Evolutionary conservation across 2,797 vertebrate species (phyloP).

Genomic region (Bovichtus variegatus): DNA sequence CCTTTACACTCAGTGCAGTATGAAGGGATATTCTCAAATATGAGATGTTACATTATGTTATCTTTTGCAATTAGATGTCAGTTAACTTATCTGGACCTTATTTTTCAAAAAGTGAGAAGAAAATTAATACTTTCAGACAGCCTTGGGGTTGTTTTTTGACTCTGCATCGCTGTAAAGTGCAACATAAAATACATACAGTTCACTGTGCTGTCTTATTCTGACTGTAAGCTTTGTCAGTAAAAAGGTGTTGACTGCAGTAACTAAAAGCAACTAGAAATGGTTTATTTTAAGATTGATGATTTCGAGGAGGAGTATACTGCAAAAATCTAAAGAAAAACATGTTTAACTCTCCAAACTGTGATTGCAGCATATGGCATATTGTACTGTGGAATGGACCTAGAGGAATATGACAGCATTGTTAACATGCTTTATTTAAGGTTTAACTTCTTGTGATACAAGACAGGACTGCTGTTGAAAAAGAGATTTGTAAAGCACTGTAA

Average conservation of each 20-base stretch:
- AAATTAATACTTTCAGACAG: no score
- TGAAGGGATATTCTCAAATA: background rate
- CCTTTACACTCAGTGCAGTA: background rate
- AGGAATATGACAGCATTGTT: constrained; percentile 21
- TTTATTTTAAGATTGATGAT: no score
- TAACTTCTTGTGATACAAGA: no score
- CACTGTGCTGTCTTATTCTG: background rate
- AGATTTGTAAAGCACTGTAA: background rate
- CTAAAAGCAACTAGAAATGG: background rate
- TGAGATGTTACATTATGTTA: no score
- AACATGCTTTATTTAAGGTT: constrained; percentile 44
- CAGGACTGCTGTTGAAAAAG: no score
- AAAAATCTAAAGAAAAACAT: background rate
- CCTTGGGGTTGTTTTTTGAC: no score
- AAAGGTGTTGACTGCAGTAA: background rate
- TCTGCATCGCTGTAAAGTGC: no score
- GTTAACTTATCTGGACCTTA: no score
- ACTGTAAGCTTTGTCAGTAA: background rate
- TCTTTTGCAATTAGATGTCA: no score
- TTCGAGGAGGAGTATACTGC: background rate
- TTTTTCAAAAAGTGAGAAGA: no score
- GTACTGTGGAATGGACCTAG: background rate
- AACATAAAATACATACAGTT: no score
- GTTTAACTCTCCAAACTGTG: background rate
- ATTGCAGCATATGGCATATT: background rate